Percentiles rank a stretch among this genome's conserved stretches.
phyloP scores from a whole-genome alignment of 2,113 vertebrate genomes.

The Hystrix brachyura region DNA sequence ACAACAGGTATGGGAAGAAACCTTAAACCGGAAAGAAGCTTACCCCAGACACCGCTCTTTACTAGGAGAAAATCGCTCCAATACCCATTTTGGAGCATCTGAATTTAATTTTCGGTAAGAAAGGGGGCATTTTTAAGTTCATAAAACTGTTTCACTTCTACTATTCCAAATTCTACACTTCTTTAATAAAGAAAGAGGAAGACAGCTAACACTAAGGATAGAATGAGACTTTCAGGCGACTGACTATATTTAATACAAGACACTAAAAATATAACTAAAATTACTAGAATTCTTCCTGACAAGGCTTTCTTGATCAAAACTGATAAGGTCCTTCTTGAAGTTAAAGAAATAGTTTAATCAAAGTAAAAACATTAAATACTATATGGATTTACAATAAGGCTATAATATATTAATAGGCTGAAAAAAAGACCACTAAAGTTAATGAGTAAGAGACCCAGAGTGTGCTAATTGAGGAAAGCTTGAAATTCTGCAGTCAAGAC shows the following conservation, averaged over 20 bases:
- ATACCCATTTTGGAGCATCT: neutral
- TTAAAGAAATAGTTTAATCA: slow-evolving; percentile 33
- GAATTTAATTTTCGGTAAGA: slow-evolving; percentile 41
- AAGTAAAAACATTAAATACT: neutral
- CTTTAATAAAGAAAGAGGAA: slow-evolving; percentile 11
- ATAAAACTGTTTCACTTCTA: neutral
- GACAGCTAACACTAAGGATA: slow-evolving; percentile 7
- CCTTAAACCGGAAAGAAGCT: neutral
- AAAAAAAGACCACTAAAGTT: neutral
- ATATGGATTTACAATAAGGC: neutral
- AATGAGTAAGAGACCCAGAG: neutral
- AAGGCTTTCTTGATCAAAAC: neutral
- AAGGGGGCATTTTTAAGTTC: neutral
- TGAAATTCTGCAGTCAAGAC: slow-evolving; percentile 35
- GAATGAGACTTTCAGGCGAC: slow-evolving; percentile 11
- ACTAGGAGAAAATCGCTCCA: neutral
- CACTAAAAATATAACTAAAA: slow-evolving; percentile 4
- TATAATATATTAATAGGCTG: neutral
- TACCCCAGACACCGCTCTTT: neutral
- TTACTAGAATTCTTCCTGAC: slow-evolving; percentile 13
- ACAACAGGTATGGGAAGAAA: neutral
- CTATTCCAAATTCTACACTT: neutral
- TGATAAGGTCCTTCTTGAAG: neutral
- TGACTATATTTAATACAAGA: neutral
- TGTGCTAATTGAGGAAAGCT: neutral